Percentiles rank a stretch among this genome's conserved stretches.
phyloP scores from a whole-genome alignment of 2,797 vertebrate species.

The Tapirus indicus region DNA sequence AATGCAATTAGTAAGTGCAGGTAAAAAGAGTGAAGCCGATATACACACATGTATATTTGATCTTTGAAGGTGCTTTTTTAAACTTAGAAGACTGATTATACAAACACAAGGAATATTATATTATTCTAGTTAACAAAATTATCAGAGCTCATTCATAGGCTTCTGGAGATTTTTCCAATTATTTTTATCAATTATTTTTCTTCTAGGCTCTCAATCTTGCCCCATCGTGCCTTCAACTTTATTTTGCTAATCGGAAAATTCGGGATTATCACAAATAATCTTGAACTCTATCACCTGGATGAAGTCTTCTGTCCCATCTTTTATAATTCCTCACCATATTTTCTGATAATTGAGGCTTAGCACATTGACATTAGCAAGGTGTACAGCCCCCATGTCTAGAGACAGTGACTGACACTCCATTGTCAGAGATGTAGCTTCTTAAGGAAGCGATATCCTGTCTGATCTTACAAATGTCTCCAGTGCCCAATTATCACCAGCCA shows the following conservation, averaged over 20 bases:
- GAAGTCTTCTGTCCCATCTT: background rate
- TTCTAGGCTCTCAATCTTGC: background rate
- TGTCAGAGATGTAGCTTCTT: constrained; percentile 80
- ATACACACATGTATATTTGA: background rate
- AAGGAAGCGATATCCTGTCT: constrained; percentile 80
- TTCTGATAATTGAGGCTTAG: constrained; percentile 63
- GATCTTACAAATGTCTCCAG: constrained; percentile 84
- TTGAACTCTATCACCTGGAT: background rate
- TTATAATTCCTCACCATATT: constrained; percentile 19
- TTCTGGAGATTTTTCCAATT: background rate
- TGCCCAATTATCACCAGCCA: constrained; percentile 87
- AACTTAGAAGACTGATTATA: background rate
- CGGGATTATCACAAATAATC: constrained; percentile 3
- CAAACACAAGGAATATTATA: background rate
- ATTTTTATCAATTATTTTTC: background rate
- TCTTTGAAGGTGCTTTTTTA: background rate
- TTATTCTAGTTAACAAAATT: constrained; percentile 17
- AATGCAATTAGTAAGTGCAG: background rate
- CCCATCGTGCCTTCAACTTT: background rate
- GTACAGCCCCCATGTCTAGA: constrained; percentile 39
- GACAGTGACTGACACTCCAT: constrained; percentile 76
- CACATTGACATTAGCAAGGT: constrained; percentile 54
- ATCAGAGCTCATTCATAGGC: background rate
- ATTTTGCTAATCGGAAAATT: background rate
- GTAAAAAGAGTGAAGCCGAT: background rate